Evolutionary conservation across 2,797 vertebrate genomes (phyloP).

Genomic region (Centroberyx gerrardi): DNA sequence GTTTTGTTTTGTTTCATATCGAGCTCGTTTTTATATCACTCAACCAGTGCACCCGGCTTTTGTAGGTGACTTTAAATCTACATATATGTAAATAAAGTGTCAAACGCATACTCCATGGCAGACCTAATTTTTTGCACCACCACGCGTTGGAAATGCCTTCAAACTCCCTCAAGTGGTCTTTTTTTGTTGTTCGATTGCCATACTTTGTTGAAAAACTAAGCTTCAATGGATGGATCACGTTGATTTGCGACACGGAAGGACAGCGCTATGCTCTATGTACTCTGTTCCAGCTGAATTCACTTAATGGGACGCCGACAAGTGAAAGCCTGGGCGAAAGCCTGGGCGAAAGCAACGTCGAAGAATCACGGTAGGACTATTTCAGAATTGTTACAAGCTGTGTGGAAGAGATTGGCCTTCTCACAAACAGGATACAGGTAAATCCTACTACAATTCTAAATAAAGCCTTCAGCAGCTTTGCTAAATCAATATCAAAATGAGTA

Average conservation of each 20-base stretch:
- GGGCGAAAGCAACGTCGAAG: no score
- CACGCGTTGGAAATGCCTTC: no score
- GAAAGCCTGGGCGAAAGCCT: no score
- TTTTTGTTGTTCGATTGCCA: not conserved
- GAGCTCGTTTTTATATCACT: no score
- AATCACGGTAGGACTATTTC: not conserved
- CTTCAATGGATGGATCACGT: not conserved
- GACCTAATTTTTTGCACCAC: no score
- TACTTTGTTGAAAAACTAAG: not conserved
- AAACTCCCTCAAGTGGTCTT: no score
- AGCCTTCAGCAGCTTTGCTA: not conserved
- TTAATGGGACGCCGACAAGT: not conserved
- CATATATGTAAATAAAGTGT: no score
- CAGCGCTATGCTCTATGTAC: not conserved
- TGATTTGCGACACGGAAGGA: not conserved
- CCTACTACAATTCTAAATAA: not conserved
- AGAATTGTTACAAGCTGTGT: not conserved
- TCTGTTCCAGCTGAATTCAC: not conserved
- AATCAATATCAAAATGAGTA: not conserved
- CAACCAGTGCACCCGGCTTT: no score
- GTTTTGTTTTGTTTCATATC: no score
- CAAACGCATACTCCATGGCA: no score
- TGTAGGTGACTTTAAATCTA: no score
- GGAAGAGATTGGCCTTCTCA: conserved; percentile 1
- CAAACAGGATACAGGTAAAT: not conserved